Conservation (phyloP, 2,113 vertebrate genomes). For the Elephantulus edwardii region DNA sequence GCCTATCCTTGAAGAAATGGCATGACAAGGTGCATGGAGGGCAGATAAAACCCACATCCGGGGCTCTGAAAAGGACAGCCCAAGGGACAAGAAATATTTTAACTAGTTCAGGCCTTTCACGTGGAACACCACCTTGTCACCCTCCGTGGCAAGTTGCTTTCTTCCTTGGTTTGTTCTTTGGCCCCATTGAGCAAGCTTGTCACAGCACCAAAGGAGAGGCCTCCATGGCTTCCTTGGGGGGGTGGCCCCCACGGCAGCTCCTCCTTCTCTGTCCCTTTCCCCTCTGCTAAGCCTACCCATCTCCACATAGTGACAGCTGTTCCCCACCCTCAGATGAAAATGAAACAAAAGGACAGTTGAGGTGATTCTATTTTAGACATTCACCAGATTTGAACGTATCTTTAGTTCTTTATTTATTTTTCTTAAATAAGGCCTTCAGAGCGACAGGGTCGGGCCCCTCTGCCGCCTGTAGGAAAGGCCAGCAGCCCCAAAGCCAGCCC, state of each 20-base stretch:
- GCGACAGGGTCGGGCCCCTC: slow-evolving; percentile 60
- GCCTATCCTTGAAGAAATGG: neutral
- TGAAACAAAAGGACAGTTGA: slow-evolving; percentile 43
- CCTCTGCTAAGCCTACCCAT: neutral
- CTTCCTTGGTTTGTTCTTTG: neutral
- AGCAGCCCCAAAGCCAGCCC: slow-evolving; percentile 37
- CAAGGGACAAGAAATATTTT: slow-evolving; percentile 65
- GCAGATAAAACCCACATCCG: neutral
- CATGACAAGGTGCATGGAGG: neutral
- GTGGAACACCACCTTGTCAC: slow-evolving; percentile 53
- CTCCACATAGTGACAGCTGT: neutral
- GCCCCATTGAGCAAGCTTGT: neutral
- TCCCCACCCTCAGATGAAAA: neutral
- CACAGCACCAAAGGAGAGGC: no score
- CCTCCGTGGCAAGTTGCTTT: slow-evolving; percentile 53
- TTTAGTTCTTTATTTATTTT: neutral
- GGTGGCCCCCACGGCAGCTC: neutral
- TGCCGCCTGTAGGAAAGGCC: slow-evolving; percentile 57
- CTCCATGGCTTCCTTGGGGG: no score
- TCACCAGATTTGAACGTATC: neutral
- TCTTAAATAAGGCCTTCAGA: slow-evolving; percentile 34
- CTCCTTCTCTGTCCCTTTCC: neutral
- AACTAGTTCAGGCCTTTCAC: slow-evolving; percentile 31
- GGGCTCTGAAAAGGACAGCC: slow-evolving; percentile 58
- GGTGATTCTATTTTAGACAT: slow-evolving; percentile 56